phyloP scores from a whole-genome alignment of 2,888 invertebrate species.

The Drosophila kambysellisi region DNA sequence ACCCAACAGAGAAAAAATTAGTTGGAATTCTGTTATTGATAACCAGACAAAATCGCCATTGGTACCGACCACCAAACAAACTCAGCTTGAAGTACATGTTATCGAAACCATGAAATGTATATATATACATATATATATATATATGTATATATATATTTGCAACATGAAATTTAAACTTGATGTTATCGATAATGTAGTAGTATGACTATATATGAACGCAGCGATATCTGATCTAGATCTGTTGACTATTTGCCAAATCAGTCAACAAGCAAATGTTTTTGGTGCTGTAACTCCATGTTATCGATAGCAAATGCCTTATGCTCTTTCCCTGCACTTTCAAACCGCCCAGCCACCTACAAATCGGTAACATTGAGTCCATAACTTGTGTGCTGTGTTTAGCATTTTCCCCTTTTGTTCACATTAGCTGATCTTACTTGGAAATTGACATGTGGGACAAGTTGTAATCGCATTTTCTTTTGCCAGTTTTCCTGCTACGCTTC shows the following conservation, averaged over 20 bases:
- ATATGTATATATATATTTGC: background rate
- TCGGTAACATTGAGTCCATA: background rate
- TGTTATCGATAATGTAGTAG: background rate
- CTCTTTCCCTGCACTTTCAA: no score
- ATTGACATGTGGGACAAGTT: constrained; percentile 8
- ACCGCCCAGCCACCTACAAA: background rate
- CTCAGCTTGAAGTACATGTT: background rate
- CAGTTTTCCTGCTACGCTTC: constrained; percentile 30
- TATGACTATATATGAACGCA: no score
- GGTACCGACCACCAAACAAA: background rate
- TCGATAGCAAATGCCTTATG: background rate
- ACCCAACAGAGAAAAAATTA: background rate
- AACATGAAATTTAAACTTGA: background rate
- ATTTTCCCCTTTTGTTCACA: constrained; percentile 8
- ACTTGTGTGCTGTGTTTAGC: background rate
- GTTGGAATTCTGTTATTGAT: background rate
- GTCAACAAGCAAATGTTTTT: background rate
- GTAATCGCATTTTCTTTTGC: constrained; percentile 24
- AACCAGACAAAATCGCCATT: background rate
- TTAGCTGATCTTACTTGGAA: background rate
- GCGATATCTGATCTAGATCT: background rate
- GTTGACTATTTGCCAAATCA: background rate
- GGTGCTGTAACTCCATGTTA: background rate
- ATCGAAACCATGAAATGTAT: background rate
- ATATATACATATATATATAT: background rate